A percentile compares a stretch with the other conserved stretches of the same genome.
Evolutionary conservation across 1,140 invertebrate genomes (phyloP).

Genomic region (Neodiprion lecontei): DNA sequence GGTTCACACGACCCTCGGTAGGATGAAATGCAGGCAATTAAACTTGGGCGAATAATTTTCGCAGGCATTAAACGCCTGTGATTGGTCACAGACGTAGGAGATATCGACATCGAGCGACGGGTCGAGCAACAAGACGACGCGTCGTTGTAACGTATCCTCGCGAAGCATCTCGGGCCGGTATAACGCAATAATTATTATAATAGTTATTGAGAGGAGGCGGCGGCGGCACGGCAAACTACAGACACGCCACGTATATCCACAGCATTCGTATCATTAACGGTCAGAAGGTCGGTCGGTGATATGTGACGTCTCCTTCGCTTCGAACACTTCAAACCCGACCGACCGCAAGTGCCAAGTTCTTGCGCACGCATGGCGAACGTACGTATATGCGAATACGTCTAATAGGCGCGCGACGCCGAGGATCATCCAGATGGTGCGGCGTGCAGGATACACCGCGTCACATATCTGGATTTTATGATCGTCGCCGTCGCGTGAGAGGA

Average conservation of each 20-base stretch:
- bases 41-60: too few species aligned
- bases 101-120: background rate
- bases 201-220: background rate
- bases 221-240: background rate
- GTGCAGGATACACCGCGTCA: too few species aligned
- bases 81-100: too few species aligned
- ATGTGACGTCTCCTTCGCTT: background rate
- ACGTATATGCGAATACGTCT: background rate
- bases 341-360: background rate
- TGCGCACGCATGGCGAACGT: background rate
- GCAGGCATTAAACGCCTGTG: too few species aligned
- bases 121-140: background rate
- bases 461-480: too few species aligned
- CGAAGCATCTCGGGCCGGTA: background rate
- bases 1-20: too few species aligned
- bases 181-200: constrained; percentile 1
- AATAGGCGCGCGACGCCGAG: too few species aligned
- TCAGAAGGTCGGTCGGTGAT: background rate
- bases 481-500: too few species aligned
- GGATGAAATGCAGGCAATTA: too few species aligned
- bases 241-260: background rate
- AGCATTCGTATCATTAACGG: background rate
- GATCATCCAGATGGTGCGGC: too few species aligned
- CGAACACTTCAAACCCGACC: background rate
- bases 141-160: background rate